A percentile compares a stretch with the other conserved stretches of the same genome.
Evolutionary conservation across 2,888 invertebrate species (phyloP).

Genomic region (Eupithecia subumbrata): DNA sequence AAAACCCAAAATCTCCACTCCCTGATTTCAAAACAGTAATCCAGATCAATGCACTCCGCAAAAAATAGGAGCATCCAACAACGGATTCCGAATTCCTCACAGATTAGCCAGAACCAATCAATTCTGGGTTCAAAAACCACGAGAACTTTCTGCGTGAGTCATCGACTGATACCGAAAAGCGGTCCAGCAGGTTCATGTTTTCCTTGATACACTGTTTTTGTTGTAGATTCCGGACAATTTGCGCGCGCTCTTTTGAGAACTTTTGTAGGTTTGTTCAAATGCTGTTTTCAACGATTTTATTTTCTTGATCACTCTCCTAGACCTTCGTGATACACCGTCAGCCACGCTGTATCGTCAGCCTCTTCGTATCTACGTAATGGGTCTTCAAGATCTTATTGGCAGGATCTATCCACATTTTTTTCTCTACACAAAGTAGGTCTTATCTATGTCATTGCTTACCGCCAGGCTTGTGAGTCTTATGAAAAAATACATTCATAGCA

Average conservation of each 20-base stretch:
- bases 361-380: no score
- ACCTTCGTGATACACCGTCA: background rate
- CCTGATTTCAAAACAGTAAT: conserved; percentile 1
- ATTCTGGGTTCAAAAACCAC: conserved; percentile 41
- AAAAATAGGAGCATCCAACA: conserved; percentile 30
- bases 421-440: background rate
- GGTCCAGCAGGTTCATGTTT: conserved; percentile 44
- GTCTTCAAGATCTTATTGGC: background rate
- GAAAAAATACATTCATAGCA: background rate
- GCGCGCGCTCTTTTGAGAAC: conserved; percentile 17
- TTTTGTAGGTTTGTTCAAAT: background rate
- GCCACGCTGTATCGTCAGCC: background rate
- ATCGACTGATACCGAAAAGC: conserved; percentile 51
- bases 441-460: background rate
- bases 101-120: conserved; percentile 40
- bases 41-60: conserved; percentile 24
- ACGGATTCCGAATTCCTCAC: conserved; percentile 34
- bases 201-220: conserved; percentile 37
- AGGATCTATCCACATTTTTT: background rate
- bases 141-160: conserved; percentile 53
- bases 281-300: background rate
- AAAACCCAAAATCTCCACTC: background rate
- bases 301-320: background rate
- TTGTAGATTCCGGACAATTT: conserved; percentile 25
- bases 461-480: background rate